Conservation (phyloP, 2,888 invertebrate species). For the Drosophila borealis region DNA sequence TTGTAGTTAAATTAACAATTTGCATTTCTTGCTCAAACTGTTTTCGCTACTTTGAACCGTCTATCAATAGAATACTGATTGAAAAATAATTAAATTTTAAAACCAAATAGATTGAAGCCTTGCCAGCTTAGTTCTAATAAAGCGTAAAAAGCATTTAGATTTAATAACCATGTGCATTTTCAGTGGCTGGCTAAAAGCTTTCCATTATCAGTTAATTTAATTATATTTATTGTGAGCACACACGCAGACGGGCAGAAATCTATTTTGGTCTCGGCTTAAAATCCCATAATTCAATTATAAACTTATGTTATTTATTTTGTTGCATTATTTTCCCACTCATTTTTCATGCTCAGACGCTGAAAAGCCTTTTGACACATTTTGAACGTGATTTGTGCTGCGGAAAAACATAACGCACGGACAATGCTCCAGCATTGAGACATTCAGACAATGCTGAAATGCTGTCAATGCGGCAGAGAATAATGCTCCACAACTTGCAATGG, state of each 20-base stretch:
- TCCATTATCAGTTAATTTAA: constrained; percentile 39
- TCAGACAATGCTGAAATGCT: constrained; percentile 38
- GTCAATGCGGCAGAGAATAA: constrained; percentile 39
- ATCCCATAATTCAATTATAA: constrained; percentile 53
- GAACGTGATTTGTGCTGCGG: constrained; percentile 41
- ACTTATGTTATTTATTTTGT: constrained; percentile 28
- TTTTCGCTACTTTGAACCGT: background rate
- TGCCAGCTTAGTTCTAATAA: background rate
- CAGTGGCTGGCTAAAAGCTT: constrained; percentile 28
- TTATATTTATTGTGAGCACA: constrained; percentile 31
- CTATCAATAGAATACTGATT: background rate
- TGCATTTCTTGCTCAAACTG: background rate
- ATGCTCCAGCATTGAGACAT: constrained; percentile 40
- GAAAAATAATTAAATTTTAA: background rate
- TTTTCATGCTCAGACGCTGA: constrained; percentile 12
- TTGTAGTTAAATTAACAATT: background rate
- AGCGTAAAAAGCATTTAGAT: constrained; percentile 9
- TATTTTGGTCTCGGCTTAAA: constrained; percentile 36
- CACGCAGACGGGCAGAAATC: constrained; percentile 10
- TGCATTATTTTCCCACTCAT: constrained; percentile 5
- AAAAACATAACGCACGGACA: constrained; percentile 32
- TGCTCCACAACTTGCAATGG: constrained; percentile 35
- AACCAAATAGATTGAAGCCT: background rate
- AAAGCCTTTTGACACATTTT: constrained; percentile 43
- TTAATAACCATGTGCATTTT: background rate